Evolutionary conservation across 2,797 vertebrate genomes (phyloP).

Genomic region (Cuculus canorus): DNA sequence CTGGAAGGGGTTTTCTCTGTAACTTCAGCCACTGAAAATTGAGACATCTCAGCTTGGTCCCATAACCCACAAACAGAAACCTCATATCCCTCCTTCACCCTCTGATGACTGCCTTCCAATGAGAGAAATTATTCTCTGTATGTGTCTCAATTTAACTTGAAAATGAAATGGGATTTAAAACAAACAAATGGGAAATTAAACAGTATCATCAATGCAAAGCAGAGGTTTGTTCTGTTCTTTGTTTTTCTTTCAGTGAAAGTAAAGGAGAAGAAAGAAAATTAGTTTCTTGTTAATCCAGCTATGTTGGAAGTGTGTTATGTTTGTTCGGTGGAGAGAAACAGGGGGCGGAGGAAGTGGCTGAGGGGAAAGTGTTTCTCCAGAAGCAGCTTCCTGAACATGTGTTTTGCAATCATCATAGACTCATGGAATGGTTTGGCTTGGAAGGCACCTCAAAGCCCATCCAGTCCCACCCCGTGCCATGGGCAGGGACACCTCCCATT

Average conservation of each 20-base stretch:
- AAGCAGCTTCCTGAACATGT: not conserved
- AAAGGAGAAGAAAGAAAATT: not conserved
- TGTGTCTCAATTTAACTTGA: not conserved
- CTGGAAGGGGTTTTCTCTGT: no score
- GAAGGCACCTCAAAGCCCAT: no score
- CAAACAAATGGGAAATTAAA: not conserved
- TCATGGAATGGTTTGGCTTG: no score
- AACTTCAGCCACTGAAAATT: no score
- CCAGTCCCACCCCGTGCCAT: no score
- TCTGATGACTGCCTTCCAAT: not conserved
- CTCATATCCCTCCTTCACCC: not conserved
- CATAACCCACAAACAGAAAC: no score
- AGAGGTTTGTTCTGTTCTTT: fast-evolving
- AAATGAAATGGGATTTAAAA: slow-evolving; percentile 11
- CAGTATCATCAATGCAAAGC: not conserved
- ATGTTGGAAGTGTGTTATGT: not conserved
- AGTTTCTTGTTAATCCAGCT: not conserved
- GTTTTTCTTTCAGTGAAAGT: not conserved
- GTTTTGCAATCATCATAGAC: not conserved
- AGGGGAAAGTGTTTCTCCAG: not conserved
- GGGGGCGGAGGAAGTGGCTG: not conserved
- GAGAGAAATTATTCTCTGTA: not conserved
- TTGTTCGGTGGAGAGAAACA: not conserved
- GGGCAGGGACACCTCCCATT: no score
- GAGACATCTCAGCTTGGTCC: no score